phyloP scores from a whole-genome alignment of 2,113 vertebrate genomes.

The Syngnathus typhle region DNA sequence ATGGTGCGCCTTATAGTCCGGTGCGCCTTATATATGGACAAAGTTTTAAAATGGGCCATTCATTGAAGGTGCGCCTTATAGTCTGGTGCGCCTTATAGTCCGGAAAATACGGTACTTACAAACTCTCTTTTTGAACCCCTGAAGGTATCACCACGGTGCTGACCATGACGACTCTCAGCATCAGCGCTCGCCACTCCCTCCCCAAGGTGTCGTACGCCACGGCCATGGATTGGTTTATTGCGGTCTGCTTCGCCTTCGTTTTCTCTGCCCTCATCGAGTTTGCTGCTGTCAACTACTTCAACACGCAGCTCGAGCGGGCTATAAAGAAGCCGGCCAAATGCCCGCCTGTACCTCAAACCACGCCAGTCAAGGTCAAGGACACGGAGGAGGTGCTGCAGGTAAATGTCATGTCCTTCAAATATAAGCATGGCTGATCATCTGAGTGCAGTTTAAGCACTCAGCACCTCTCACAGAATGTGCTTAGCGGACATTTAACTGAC shows the following conservation, averaged over 20 bases:
- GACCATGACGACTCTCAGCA: constrained; percentile 97
- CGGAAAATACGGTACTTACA: no score
- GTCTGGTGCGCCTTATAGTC: no score
- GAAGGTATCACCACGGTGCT: constrained; percentile 96
- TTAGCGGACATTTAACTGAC: constrained; percentile 19
- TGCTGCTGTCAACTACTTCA: constrained; percentile 98
- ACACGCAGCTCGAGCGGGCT: constrained; percentile 82
- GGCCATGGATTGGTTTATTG: constrained; percentile 99
- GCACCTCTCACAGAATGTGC: constrained; percentile 32
- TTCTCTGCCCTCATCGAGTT: constrained; percentile 99
- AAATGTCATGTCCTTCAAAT: constrained; percentile 42
- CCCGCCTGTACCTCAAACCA: constrained; percentile 70
- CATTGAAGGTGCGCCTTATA: no score
- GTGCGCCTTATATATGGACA: no score
- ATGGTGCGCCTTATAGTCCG: no score
- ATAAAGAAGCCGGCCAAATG: constrained; percentile 83
- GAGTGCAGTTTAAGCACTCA: constrained; percentile 38
- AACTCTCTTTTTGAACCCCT: constrained; percentile 13
- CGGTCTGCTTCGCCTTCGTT: constrained; percentile 97
- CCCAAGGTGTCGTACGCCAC: constrained; percentile 98
- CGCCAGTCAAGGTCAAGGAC: constrained; percentile 74
- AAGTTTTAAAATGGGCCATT: no score
- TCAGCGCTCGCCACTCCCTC: constrained; percentile 96
- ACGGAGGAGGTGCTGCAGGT: constrained; percentile 78
- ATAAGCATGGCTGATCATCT: constrained; percentile 23